Conservation (phyloP, 2,888 invertebrate genomes). For the Apamea anceps region DNA sequence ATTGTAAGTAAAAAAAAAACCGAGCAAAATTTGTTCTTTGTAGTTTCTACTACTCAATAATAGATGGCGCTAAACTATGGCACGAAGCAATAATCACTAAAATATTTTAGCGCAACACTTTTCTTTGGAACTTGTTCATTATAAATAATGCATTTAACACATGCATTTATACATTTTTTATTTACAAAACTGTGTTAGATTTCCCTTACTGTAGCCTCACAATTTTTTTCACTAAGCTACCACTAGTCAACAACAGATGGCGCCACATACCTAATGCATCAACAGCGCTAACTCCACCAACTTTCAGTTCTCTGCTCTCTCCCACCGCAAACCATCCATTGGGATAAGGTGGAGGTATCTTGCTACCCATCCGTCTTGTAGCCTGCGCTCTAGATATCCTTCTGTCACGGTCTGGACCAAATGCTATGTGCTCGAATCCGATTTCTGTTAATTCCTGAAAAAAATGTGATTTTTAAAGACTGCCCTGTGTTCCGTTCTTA, state of each 20-base stretch:
- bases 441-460: constrained; percentile 87
- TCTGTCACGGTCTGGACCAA: constrained; percentile 74
- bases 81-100: neutral
- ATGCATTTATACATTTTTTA: no score
- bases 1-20: neutral
- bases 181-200: neutral
- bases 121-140: accelerated
- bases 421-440: constrained; percentile 83
- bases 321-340: constrained; percentile 97
- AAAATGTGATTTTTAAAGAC: neutral
- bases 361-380: constrained; percentile 90
- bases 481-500: neutral
- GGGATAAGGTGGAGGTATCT: constrained; percentile 95
- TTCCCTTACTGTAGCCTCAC: accelerated
- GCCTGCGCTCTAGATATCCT: constrained; percentile 86
- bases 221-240: neutral
- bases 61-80: constrained; percentile 31
- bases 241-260: constrained; percentile 53
- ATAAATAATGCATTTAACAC: no score
- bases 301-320: constrained; percentile 91
- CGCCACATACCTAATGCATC: constrained; percentile 91
- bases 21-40: neutral
- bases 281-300: constrained; percentile 90
- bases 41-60: constrained; percentile 6
- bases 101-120: neutral